Base-by-base conservation (phyloP, 2,797 vertebrate species). In the Heterohyrax brucei region DNA sequence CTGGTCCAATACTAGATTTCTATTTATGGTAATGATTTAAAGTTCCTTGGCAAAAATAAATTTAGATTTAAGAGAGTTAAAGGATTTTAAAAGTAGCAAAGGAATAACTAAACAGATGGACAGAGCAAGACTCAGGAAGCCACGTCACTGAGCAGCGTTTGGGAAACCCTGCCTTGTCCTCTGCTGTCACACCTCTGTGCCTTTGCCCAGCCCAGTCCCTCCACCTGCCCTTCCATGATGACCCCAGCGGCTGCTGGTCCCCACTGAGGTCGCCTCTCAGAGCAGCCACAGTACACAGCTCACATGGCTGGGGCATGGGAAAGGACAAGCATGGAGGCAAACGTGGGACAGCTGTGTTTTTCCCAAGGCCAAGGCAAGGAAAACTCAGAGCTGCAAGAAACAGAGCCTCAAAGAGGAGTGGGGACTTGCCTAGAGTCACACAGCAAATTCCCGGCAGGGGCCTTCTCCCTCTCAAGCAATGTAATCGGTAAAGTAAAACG, bases 31-130 rank as follows among this genome's bases (percentile, higher is more conserved):
- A 70, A 68, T 68, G 64, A 91, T n/a, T 77, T 88, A 75, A 89
- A 86, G 19, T 94, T 28, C 56, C 28, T 94, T 93, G 88, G 76
- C 91, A 77, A 96, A 96, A 94, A 95, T 64, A 84, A 94, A 77
- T 24, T 48, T 21, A 82, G 59, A 24, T 66, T 89, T 77, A 90
- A 92, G 44, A 80, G 92, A 68, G 48, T 78, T 53, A 81, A 83
- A 81, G 70, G 53, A 33, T 4, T 44, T 93, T 91, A 61, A 28
- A 83, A 48, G 70, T 56, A 82, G 75, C 44, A 89, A 87, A 28
- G 46, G 39, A 62, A 44, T 6, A 77, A 50, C 5, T 66, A 88
- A 53, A 50, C 46, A 10, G 24, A 72, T 19, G 22, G 72, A 10
- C 48, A 44, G 0, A 0, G 24, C n/a, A 24, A 0, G 4, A 39